Evolutionary conservation across 2,888 invertebrate genomes (phyloP).

Genomic region (Ichneumon xanthorius): DNA sequence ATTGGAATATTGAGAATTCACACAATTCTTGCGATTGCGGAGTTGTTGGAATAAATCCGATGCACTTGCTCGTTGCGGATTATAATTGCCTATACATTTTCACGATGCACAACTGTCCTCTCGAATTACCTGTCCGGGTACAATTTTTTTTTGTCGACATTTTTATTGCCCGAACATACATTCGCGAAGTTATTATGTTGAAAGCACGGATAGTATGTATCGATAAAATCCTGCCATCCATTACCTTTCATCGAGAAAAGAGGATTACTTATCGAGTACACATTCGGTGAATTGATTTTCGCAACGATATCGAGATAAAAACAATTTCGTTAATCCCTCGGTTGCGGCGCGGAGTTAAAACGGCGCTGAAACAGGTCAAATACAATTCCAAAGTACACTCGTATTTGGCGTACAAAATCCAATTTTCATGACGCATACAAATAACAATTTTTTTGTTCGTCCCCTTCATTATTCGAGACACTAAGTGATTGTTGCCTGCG

Average conservation of each 20-base stretch:
- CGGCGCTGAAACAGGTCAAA: no score
- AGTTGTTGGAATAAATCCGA: background rate
- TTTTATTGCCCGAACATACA: background rate
- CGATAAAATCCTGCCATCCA: background rate
- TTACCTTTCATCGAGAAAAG: constrained; percentile 10
- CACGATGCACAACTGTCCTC: background rate
- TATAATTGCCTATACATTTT: constrained; percentile 34
- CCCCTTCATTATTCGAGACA: background rate
- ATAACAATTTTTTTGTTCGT: background rate
- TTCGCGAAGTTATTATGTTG: background rate
- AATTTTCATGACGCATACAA: background rate
- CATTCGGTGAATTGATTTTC: background rate
- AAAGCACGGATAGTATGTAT: background rate
- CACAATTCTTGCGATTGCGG: no score
- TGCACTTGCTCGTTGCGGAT: background rate
- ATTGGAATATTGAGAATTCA: background rate
- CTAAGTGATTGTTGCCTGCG: background rate
- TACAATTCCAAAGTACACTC: background rate
- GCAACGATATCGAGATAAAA: constrained; percentile 3
- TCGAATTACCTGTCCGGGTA: constrained; percentile 12
- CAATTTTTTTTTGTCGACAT: background rate
- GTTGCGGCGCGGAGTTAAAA: background rate
- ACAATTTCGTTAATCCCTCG: background rate
- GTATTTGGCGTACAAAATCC: background rate
- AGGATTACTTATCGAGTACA: constrained; percentile 16